Percentiles rank a stretch among this genome's conserved stretches.
These are phyloP conservation scores for Macroteleia sp. DNA, from an alignment of 2,888 invertebrate genomes.

Conservation along the genomic window DNA sequence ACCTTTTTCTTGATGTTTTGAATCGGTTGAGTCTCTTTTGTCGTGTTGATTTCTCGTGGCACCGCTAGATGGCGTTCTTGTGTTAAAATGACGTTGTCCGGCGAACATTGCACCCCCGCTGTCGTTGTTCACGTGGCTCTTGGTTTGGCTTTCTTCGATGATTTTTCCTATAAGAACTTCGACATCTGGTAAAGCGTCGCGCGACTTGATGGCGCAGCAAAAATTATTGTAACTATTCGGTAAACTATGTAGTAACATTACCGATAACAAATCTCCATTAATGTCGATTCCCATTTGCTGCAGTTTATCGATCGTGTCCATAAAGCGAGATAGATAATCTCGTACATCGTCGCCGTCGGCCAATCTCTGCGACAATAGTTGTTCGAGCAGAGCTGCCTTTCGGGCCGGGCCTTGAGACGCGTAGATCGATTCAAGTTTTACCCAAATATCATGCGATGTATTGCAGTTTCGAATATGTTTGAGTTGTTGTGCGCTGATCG, in stretches of 20 bases:
- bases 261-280: slow-evolving; percentile 19
- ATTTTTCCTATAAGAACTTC: neutral
- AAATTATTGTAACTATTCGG: slow-evolving; percentile 32
- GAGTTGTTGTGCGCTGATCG: slow-evolving; percentile 14
- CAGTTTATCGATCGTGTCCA: slow-evolving; percentile 48
- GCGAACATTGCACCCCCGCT: neutral
- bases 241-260: slow-evolving; percentile 29
- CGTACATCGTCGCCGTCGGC: slow-evolving; percentile 16
- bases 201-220: slow-evolving; percentile 44
- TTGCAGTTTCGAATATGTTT: slow-evolving; percentile 22
- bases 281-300: slow-evolving; percentile 39
- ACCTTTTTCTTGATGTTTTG: neutral
- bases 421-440: slow-evolving; percentile 13
- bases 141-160: neutral
- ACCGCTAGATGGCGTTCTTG: neutral
- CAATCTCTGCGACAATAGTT: slow-evolving; percentile 14
- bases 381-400: slow-evolving; percentile 11
- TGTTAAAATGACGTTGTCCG: neutral
- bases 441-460: slow-evolving; percentile 26
- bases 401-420: slow-evolving; percentile 34
- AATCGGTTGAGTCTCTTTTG: too few species aligned
- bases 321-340: slow-evolving; percentile 27
- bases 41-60: too few species aligned
- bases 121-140: neutral
- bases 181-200: slow-evolving; percentile 36